Evolutionary conservation across 2,888 invertebrate genomes (phyloP).

Genomic region (Listrodromus nycthemerus): DNA sequence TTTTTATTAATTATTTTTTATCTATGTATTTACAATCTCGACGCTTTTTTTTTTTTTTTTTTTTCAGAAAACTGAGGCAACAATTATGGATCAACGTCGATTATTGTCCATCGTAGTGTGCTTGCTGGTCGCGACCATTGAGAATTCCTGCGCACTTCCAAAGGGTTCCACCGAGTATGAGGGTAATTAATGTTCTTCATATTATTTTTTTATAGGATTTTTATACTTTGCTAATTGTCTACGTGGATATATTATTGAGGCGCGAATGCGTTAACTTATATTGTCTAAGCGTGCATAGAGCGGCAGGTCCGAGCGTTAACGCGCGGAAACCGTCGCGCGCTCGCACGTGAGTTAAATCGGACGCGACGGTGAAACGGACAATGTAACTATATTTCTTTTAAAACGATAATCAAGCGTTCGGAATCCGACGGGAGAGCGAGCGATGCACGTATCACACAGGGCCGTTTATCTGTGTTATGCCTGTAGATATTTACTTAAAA

Average conservation of each 20-base stretch:
- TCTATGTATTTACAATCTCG: neutral
- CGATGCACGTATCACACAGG: neutral
- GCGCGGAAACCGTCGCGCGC: neutral
- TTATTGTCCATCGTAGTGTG: constrained; percentile 61
- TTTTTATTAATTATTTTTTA: neutral
- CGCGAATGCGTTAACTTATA: neutral
- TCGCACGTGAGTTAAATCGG: neutral
- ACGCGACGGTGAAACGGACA: neutral
- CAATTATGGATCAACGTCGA: constrained; percentile 34
- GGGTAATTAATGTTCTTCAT: constrained; percentile 69
- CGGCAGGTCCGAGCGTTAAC: neutral
- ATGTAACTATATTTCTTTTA: neutral
- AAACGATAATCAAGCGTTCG: constrained; percentile 8
- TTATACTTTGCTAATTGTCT: neutral
- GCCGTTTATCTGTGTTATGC: neutral
- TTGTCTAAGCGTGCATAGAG: neutral
- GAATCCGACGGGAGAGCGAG: neutral
- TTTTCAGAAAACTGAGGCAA: constrained; percentile 57
- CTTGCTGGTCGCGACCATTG: constrained; percentile 56
- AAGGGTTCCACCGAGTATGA: constrained; percentile 74
- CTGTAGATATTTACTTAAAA: constrained; percentile 1
- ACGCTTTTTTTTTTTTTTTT: constrained; percentile 23
- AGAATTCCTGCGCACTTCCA: constrained; percentile 63
- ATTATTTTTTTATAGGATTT: neutral
- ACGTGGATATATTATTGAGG: neutral